These are phyloP conservation scores for Rotaria magnacalcarata DNA, from an alignment of 2,888 invertebrate genomes.

Conservation along the genomic window DNA sequence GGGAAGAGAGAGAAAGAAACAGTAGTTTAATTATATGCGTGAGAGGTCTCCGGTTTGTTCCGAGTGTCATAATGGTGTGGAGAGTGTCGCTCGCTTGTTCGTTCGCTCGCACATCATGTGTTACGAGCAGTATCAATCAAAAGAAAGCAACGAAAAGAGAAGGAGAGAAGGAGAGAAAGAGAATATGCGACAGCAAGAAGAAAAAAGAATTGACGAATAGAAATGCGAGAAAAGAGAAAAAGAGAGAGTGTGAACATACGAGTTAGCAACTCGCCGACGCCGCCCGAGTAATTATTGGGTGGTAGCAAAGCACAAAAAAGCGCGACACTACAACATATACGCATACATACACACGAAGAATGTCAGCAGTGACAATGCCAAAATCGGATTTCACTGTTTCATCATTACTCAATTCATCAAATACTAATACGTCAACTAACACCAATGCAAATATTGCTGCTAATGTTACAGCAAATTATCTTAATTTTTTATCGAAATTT, in stretches of 20 bases:
- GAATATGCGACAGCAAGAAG: neutral
- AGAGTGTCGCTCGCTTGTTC: constrained; percentile 25
- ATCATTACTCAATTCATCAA: neutral
- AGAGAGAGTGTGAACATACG: constrained; percentile 36
- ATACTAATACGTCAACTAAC: neutral
- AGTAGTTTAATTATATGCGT: constrained; percentile 31
- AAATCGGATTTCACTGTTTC: constrained; percentile 32
- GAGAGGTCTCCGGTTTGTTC: constrained; percentile 24
- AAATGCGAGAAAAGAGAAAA: constrained; percentile 29
- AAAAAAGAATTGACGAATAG: constrained; percentile 11
- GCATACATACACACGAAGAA: constrained; percentile 15
- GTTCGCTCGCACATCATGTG: constrained; percentile 29
- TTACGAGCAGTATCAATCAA: constrained; percentile 31
- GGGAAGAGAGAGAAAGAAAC: constrained; percentile 7
- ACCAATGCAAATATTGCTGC: constrained; percentile 5
- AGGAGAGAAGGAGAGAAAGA: neutral
- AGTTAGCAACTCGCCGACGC: constrained; percentile 36
- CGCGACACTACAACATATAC: constrained; percentile 31
- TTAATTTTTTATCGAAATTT: constrained; percentile 1
- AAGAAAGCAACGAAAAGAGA: constrained; percentile 22
- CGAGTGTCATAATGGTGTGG: constrained; percentile 29
- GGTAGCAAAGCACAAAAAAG: constrained; percentile 34
- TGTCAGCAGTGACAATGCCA: constrained; percentile 25
- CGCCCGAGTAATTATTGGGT: constrained; percentile 30
- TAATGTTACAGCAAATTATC: neutral